Percentiles rank a stretch among this genome's conserved stretches.
These are phyloP conservation scores for Salvelinus sp. DNA, from an alignment of 2,113 vertebrate species.

Conservation along the genomic window DNA sequence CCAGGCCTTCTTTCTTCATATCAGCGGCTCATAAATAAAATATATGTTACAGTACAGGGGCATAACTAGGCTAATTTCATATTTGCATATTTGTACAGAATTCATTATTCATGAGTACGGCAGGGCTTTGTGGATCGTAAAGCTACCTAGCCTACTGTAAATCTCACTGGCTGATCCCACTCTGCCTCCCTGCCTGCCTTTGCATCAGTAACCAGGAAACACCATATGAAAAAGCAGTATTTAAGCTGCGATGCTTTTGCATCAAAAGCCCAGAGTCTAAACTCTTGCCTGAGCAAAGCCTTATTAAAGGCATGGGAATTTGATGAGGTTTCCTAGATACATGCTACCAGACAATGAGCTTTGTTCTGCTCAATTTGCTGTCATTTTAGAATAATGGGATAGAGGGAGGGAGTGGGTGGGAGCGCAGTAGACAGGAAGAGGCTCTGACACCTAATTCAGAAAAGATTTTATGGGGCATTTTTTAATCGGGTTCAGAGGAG, in stretches of 20 bases:
- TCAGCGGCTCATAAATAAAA: conserved; percentile 71
- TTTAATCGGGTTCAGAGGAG: conserved; percentile 48
- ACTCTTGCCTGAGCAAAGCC: conserved; percentile 22
- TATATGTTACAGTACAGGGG: conserved; percentile 69
- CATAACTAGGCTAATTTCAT: conserved; percentile 71
- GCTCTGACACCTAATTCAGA: conserved; percentile 41
- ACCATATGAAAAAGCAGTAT: conserved; percentile 25
- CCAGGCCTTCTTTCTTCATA: conserved; percentile 51
- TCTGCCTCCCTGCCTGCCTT: neutral
- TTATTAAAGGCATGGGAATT: conserved; percentile 46
- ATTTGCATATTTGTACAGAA: conserved; percentile 74
- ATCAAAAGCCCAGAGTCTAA: conserved; percentile 46
- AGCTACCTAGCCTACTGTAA: conserved; percentile 34
- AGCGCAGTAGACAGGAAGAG: conserved; percentile 11
- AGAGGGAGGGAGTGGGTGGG: conserved; percentile 16
- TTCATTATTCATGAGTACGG: conserved; percentile 71
- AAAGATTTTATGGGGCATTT: conserved; percentile 42
- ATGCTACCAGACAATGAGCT: conserved; percentile 27
- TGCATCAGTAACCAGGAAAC: conserved; percentile 13
- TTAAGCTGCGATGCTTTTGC: conserved; percentile 28
- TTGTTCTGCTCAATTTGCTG: conserved; percentile 54
- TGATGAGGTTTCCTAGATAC: conserved; percentile 44
- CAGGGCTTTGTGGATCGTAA: conserved; percentile 27
- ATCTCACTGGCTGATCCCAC: conserved; percentile 12
- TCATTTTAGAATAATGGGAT: conserved; percentile 52